These are phyloP conservation scores for Euglossa dilemma DNA, from an alignment of 1,140 invertebrate species.

Conservation along the genomic window DNA sequence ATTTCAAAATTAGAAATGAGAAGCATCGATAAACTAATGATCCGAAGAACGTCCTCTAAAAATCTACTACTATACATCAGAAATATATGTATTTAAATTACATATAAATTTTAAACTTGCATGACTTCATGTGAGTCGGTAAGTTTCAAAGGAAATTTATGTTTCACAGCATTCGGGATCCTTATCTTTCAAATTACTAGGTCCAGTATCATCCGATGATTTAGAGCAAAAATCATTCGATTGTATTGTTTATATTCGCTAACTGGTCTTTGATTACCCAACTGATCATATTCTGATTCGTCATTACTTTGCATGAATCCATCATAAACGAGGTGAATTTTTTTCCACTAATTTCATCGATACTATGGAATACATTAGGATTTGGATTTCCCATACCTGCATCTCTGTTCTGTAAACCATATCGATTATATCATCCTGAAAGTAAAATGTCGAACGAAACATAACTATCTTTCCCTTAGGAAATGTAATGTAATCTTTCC, in stretches of 20 bases:
- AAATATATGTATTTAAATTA: not conserved
- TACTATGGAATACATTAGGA: slow-evolving; percentile 89
- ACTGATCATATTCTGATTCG: slow-evolving; percentile 92
- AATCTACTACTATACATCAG: not conserved
- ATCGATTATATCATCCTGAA: slow-evolving; percentile 69
- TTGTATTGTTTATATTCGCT: slow-evolving; percentile 91
- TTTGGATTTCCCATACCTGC: slow-evolving; percentile 93
- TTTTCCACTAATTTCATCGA: slow-evolving; percentile 88
- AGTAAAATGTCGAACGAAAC: not conserved
- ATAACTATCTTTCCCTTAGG: not conserved
- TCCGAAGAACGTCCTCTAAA: not conserved
- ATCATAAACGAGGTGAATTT: slow-evolving; percentile 93
- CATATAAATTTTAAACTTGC: not conserved
- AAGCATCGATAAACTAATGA: not conserved
- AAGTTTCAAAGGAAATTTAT: slow-evolving; percentile 31
- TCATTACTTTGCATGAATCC: slow-evolving; percentile 93
- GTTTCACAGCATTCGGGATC: slow-evolving; percentile 66
- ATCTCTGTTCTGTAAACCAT: slow-evolving; percentile 90
- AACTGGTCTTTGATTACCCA: slow-evolving; percentile 91
- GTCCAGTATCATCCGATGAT: slow-evolving; percentile 57
- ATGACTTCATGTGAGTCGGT: not conserved
- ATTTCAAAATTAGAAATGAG: not conserved
- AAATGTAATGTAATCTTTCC: not conserved
- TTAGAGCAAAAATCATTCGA: slow-evolving; percentile 82
- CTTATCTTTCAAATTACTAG: slow-evolving; percentile 65